These are phyloP conservation scores for Grammomys dolichurus DNA, from an alignment of 2,113 vertebrate genomes.

Conservation along the genomic window DNA sequence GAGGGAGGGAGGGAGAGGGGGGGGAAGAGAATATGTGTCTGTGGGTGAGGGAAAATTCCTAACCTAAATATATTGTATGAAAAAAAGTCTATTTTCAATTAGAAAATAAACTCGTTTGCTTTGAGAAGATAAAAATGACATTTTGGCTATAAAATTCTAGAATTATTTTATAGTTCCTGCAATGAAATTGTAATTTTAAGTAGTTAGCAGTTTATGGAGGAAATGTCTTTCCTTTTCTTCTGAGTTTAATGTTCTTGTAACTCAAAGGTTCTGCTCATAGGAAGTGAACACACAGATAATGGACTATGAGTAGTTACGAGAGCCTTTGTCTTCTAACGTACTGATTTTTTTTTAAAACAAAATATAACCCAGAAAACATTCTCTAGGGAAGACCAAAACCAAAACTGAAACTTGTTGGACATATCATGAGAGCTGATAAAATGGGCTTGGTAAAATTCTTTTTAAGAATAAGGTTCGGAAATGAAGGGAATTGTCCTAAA, in stretches of 20 bases:
- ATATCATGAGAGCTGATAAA: not conserved
- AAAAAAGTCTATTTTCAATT: not conserved
- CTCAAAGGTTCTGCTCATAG: not conserved
- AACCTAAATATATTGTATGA: not conserved
- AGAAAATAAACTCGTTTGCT: not conserved
- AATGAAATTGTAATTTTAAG: constrained; percentile 15
- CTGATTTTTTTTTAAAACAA: not conserved
- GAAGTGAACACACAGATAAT: not conserved
- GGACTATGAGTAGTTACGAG: not conserved
- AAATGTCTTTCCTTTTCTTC: not conserved
- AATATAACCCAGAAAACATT: not conserved
- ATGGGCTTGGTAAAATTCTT: not conserved
- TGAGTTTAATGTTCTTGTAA: not conserved
- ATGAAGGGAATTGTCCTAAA: not conserved
- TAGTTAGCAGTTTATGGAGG: not conserved
- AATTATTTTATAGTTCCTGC: not conserved
- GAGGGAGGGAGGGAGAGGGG: too few relatives aligned
- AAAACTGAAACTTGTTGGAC: not conserved
- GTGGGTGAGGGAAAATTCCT: not conserved
- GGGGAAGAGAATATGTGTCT: not conserved
- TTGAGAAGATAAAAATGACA: not conserved
- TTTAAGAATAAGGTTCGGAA: constrained; percentile 2
- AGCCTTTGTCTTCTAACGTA: not conserved
- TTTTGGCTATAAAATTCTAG: not conserved
- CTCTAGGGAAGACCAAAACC: constrained; percentile 10